Evolutionary conservation across 2,888 invertebrate species (phyloP).

Genomic region (Sminthurinus aureus): DNA sequence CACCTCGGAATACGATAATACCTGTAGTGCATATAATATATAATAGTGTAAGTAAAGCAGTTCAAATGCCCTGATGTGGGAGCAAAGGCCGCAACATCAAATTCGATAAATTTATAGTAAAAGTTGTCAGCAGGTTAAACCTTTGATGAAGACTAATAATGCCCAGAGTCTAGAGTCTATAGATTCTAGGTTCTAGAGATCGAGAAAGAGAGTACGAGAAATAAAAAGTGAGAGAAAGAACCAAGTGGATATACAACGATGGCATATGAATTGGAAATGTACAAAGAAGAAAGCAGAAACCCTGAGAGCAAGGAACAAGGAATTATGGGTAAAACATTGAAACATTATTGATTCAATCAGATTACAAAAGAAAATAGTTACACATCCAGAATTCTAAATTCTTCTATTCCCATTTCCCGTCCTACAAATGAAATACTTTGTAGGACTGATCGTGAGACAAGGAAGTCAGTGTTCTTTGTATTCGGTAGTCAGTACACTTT

Average conservation of each 20-base stretch:
- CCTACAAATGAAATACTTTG: neutral
- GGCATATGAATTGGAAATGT: neutral
- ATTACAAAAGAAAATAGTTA: neutral
- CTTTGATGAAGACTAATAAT: slow-evolving; percentile 17
- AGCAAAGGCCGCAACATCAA: neutral
- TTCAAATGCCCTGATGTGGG: too few species aligned
- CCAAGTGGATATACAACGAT: neutral
- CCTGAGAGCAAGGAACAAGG: neutral
- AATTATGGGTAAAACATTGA: neutral
- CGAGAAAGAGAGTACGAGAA: neutral
- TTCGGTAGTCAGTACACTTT: too few species aligned
- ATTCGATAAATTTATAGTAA: neutral
- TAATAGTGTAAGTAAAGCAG: too few species aligned
- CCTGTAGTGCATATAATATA: too few species aligned
- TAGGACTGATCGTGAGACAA: too few species aligned
- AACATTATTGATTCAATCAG: slow-evolving; percentile 25
- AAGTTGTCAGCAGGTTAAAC: neutral
- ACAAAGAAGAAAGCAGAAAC: neutral
- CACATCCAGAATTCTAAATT: slow-evolving; percentile 19
- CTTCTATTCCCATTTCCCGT: neutral
- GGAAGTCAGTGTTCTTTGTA: too few species aligned
- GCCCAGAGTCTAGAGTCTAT: too few species aligned
- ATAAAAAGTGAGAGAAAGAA: neutral
- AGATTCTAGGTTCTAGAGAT: too few species aligned
- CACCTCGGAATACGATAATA: too few species aligned